These are phyloP conservation scores for Apolygus lucorum DNA, from an alignment of 1,140 invertebrate species.

Conservation along the genomic window DNA sequence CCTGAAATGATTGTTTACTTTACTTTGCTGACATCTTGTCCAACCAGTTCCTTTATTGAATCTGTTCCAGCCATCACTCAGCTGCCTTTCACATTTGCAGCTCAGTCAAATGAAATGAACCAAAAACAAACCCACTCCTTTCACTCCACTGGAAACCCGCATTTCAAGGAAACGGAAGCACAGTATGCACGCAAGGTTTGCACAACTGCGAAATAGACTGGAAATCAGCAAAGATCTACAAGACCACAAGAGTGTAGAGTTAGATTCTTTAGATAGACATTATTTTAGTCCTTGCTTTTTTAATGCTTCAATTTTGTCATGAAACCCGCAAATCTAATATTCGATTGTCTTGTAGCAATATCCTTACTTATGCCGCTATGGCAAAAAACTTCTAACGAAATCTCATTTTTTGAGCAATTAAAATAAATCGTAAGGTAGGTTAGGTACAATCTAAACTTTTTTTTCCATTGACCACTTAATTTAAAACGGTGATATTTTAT, in stretches of 20 bases:
- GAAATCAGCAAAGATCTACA: neutral
- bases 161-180: no score
- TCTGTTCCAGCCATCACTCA: no score
- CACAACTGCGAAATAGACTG: neutral
- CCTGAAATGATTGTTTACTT: no score
- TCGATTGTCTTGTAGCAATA: slow-evolving; percentile 30
- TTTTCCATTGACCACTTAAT: neutral
- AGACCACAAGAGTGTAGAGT: neutral
- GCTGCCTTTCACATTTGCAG: no score
- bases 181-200: no score
- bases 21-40: no score
- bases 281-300: neutral
- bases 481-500: neutral
- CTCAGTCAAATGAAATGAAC: no score
- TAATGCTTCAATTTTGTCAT: neutral
- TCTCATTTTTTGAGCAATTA: slow-evolving; percentile 12
- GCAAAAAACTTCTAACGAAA: slow-evolving; percentile 18
- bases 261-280: neutral
- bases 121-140: no score
- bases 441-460: neutral
- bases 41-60: no score
- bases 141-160: no score
- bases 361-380: slow-evolving; percentile 18
- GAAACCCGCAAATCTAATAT: slow-evolving; percentile 22
- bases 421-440: neutral